Evolutionary conservation across 2,797 vertebrate genomes (phyloP).

Genomic region (Enteromius argenteus): DNA sequence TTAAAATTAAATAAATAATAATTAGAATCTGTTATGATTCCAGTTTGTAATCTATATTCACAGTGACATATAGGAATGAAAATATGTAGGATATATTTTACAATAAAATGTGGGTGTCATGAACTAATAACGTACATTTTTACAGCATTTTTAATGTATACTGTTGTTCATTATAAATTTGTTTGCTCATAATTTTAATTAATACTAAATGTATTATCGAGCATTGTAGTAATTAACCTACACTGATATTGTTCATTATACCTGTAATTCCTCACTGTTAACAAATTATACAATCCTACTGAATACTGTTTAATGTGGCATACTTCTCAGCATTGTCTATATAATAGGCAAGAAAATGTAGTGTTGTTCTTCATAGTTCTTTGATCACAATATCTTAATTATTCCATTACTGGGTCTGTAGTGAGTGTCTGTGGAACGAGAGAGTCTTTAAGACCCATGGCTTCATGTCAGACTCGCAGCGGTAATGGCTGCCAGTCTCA

Average conservation of each 20-base stretch:
- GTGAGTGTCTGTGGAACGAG: constrained; percentile 12
- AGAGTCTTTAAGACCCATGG: constrained; percentile 37
- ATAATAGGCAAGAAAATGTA: neutral
- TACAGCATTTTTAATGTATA: neutral
- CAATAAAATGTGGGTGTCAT: neutral
- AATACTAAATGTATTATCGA: neutral
- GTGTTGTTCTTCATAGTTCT: neutral
- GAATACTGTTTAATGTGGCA: too few species aligned
- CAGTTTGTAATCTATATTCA: neutral
- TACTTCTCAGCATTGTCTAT: neutral
- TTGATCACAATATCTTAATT: neutral
- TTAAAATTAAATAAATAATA: neutral
- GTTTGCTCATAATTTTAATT: neutral
- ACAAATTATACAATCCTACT: neutral
- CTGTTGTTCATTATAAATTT: neutral
- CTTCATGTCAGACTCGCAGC: constrained; percentile 51
- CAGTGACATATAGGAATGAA: neutral
- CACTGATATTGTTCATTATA: neutral
- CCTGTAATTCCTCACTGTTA: neutral
- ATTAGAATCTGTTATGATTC: neutral
- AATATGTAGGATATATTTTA: neutral
- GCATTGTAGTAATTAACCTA: neutral
- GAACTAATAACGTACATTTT: neutral
- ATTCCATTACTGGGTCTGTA: constrained; percentile 19
- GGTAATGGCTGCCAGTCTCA: constrained; percentile 63